Percentiles rank a stretch among this genome's conserved stretches.
phyloP scores from a whole-genome alignment of 2,797 vertebrate species.

The Decapterus maruadsi region DNA sequence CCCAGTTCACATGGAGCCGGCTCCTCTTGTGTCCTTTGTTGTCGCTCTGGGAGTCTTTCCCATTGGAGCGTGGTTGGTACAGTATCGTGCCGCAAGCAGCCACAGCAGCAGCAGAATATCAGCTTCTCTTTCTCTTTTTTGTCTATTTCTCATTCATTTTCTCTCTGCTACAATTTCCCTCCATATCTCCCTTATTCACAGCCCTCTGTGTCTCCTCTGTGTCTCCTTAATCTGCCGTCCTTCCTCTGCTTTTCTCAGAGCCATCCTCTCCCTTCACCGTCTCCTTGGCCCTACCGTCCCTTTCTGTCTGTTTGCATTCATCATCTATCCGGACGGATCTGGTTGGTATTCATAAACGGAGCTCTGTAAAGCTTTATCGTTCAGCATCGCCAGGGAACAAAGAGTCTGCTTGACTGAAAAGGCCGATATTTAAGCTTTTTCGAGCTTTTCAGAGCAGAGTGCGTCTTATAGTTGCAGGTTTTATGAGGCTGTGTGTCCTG shows the following conservation, averaged over 20 bases:
- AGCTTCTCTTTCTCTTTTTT: slow-evolving; percentile 32
- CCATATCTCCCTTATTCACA: slow-evolving; percentile 26
- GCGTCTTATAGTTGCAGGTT: slow-evolving; percentile 38
- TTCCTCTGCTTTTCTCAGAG: slow-evolving; percentile 26
- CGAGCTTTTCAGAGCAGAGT: slow-evolving; percentile 14
- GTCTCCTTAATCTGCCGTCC: slow-evolving; percentile 49
- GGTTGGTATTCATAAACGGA: slow-evolving; percentile 51
- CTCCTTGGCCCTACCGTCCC: slow-evolving; percentile 35
- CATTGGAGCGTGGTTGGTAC: slow-evolving; percentile 65
- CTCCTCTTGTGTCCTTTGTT: slow-evolving; percentile 88
- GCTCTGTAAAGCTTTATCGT: slow-evolving; percentile 43
- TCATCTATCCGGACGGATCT: slow-evolving; percentile 47
- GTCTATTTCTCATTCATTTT: slow-evolving; percentile 12
- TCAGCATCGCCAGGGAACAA: slow-evolving; percentile 22
- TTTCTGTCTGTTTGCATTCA: slow-evolving; percentile 51
- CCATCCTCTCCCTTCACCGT: slow-evolving; percentile 36
- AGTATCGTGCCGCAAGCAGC: slow-evolving; percentile 63
- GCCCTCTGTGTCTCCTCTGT: slow-evolving; percentile 19
- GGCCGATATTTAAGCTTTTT: slow-evolving; percentile 13
- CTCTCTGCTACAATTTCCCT: slow-evolving; percentile 14
- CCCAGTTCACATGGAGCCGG: slow-evolving; percentile 83
- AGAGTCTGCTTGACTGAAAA: slow-evolving; percentile 36
- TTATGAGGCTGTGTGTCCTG: slow-evolving; percentile 48
- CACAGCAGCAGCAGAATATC: slow-evolving; percentile 26
- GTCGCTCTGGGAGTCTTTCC: slow-evolving; percentile 83